Evolutionary conservation across 2,888 invertebrate genomes (phyloP).

Genomic region (Odontocolon sp.): DNA sequence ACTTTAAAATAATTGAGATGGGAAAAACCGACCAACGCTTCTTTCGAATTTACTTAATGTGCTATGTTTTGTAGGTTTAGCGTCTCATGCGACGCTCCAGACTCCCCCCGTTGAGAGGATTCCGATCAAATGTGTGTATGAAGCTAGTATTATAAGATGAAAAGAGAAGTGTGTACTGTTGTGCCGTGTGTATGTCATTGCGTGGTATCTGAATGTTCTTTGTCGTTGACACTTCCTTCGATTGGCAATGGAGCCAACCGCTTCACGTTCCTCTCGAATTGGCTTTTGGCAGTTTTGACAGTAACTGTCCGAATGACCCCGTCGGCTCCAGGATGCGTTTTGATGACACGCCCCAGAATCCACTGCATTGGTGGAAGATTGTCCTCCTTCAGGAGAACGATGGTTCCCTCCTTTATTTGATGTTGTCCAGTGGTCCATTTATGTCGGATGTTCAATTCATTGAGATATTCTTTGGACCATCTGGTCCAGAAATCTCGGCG

Average conservation of each 20-base stretch:
- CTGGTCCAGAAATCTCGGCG: constrained; percentile 56
- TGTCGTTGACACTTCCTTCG: background rate
- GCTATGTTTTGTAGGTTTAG: no score
- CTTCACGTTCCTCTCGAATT: constrained; percentile 11
- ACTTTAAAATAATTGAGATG: no score
- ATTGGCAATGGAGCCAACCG: constrained; percentile 20
- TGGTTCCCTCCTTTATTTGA: background rate
- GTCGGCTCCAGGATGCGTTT: background rate
- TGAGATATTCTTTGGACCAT: constrained; percentile 56
- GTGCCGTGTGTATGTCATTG: no score
- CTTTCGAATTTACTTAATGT: no score
- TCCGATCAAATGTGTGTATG: no score
- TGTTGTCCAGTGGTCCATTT: constrained; percentile 43
- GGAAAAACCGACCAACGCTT: no score
- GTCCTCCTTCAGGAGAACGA: constrained; percentile 34
- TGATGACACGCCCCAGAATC: constrained; percentile 20
- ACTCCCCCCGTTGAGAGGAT: constrained; percentile 27
- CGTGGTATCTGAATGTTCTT: background rate
- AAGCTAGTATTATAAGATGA: no score
- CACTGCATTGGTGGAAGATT: constrained; percentile 36
- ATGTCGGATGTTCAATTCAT: constrained; percentile 44
- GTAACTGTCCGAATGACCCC: background rate
- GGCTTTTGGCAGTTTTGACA: constrained; percentile 8
- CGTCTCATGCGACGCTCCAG: constrained; percentile 1
- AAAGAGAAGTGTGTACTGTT: no score